Base-by-base conservation (phyloP, 2,113 vertebrate species). In the Dunckerocampus dactyliophorus region DNA sequence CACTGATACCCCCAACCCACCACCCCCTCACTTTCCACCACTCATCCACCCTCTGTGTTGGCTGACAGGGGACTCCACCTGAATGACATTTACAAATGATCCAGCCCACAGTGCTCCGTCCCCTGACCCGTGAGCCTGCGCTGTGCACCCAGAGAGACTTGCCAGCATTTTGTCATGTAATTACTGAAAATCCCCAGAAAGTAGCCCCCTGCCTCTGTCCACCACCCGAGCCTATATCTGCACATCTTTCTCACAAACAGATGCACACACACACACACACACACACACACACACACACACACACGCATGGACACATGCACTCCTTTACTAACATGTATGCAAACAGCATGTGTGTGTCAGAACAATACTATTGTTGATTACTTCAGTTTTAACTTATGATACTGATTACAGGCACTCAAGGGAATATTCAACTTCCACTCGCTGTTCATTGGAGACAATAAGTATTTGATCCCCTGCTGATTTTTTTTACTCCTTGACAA, bases 61-160 rank as follows among this genome's bases (percentile, higher is more conserved):
- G 84, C 89, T 91, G 90, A 92, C 88, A 91, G 89, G 87, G 91
- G 89, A 92, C 91, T 90, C 79, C 88, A 89, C 90, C 92, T 95
- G 94, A 95, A 94, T 97, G 96, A 98, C 95, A 93, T 96, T 95
- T 97, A 96, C 93, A 98, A 98, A 98, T 98, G 95, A 97, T 94
- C 93, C 89, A 83, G 90, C 92, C 91, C 93, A 93, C 92, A 95
- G 93, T 92, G 94, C 95, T 94, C 90, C 90, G 90, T 95, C 92
- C 94, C 92, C 82, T 95, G 95, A 98, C 96, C 96, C 90, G 87
- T 93, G 93, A 92, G 92, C 93, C 94, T 95, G 92, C 93, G 92
- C 93, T 96, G 93, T 91, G 93, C 92, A 93, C 92, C 89, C 93
- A 89, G 89, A 92, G 92, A 95, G 94, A 95, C 95, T 95, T 92